phyloP scores from a whole-genome alignment of 2,888 invertebrate species.

The Pelosia muscerda region DNA sequence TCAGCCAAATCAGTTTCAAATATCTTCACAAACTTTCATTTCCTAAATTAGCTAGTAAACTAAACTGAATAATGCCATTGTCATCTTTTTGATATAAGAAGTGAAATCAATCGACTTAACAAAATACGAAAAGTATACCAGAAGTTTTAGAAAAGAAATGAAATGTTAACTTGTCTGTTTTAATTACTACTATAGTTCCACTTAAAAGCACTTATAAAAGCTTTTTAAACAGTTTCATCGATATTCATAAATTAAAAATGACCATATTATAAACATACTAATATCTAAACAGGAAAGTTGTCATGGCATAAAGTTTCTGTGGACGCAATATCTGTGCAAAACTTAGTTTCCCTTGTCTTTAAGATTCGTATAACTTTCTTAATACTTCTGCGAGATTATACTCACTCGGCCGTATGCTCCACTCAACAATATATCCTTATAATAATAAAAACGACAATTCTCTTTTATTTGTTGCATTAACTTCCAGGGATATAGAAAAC shows the following conservation, averaged over 20 bases:
- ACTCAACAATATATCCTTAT: conserved; percentile 71
- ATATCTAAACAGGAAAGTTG: conserved; percentile 68
- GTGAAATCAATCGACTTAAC: not conserved
- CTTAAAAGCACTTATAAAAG: not conserved
- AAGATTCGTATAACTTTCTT: conserved; percentile 83
- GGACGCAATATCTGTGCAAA: conserved; percentile 77
- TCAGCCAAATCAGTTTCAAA: no score
- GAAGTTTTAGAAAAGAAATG: not conserved
- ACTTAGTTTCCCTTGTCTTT: conserved; percentile 73
- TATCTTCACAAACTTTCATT: no score
- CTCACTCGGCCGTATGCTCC: conserved; percentile 73
- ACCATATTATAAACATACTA: conserved; percentile 36
- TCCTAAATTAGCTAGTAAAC: not conserved
- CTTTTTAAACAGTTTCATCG: not conserved
- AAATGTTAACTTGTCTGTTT: not conserved
- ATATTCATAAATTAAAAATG: not conserved
- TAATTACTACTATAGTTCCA: not conserved
- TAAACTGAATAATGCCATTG: not conserved
- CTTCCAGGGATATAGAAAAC: conserved; percentile 67
- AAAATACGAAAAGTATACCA: not conserved
- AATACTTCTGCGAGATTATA: conserved; percentile 81
- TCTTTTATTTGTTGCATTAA: conserved; percentile 79
- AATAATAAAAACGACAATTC: conserved; percentile 81
- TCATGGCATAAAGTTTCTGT: conserved; percentile 75
- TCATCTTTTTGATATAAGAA: not conserved